These are phyloP conservation scores for Penaeus vannamei DNA, from an alignment of 1,140 invertebrate genomes.

Conservation along the genomic window DNA sequence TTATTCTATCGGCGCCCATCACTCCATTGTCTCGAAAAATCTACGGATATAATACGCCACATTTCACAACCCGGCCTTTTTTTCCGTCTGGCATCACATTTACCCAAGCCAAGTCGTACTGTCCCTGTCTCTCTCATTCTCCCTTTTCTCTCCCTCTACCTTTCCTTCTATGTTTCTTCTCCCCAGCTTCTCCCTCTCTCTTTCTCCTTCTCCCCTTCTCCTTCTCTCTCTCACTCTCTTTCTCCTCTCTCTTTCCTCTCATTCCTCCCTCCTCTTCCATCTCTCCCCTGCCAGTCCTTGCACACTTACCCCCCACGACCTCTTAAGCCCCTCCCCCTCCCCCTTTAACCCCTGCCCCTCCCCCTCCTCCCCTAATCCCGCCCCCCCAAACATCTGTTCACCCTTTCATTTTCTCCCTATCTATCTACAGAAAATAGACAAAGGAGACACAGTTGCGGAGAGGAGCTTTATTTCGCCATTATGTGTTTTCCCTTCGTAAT, in stretches of 20 bases:
- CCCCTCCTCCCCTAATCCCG: neutral
- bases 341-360: neutral
- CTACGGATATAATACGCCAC: too few species aligned
- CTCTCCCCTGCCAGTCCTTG: neutral
- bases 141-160: neutral
- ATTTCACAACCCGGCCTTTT: too few species aligned
- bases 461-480: too few species aligned
- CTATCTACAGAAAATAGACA: too few species aligned
- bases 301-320: neutral
- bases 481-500: too few species aligned
- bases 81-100: too few species aligned
- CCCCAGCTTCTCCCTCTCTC: constrained; percentile 3
- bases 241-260: neutral
- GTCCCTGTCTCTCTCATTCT: neutral
- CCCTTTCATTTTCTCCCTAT: too few species aligned
- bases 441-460: too few species aligned
- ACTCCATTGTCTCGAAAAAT: too few species aligned
- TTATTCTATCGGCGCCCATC: too few species aligned
- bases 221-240: neutral
- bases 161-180: too few species aligned
- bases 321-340: neutral
- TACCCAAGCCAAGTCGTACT: too few species aligned
- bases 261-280: neutral
- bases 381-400: neutral
- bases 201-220: neutral